Base-by-base conservation (phyloP, 2,113 vertebrate genomes). In the Lasiurus borealis region DNA sequence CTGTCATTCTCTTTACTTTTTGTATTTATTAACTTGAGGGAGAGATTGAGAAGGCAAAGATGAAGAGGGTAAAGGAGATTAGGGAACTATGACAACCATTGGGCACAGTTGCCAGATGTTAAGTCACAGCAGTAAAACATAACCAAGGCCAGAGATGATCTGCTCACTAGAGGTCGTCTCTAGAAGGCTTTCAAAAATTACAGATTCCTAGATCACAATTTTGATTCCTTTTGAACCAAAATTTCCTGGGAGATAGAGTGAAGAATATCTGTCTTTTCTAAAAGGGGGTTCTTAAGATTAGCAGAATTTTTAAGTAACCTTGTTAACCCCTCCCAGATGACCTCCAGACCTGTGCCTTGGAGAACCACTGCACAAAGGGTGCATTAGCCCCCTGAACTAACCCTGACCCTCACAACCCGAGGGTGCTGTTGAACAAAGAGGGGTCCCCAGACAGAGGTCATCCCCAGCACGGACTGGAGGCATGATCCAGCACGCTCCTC, bases 401-500 rank as follows among this genome's bases (percentile, higher is more conserved):
- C 4, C 18, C 16, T 13, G 18, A 0, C 13, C 18, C 52, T 15
- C 16, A 5, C 4, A 8, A 0, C n/a, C 46, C 2, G 27, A 7
- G 3, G 4, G 0, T 2, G 6, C 76, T 50, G 18, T 31, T 15
- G 29, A 54, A 71, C 40, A 40, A 15, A 62, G 12, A 52, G 1
- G 4, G 54, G 1, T 2, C 27, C 27, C 78, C 3, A 0, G 15
- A 27, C 5, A 44, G 9, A 68, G 19, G 14, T 44, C 4, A 3
- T 4, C 25, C 18, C 3, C 40, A 9, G 8, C 50, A 1, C 18
- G 0, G 1, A 12, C 1, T 1, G 15, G 6, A 10, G 9, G 8
- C 1, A 0, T 2, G 12, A 13, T 4, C 21, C 46, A 27, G 14
- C 2, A 0, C 5, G 4, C 1, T 11, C 15, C n/a, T 59, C 5